Evolutionary conservation across 2,888 invertebrate genomes (phyloP).

Genomic region (Zhengitettix transpicula): DNA sequence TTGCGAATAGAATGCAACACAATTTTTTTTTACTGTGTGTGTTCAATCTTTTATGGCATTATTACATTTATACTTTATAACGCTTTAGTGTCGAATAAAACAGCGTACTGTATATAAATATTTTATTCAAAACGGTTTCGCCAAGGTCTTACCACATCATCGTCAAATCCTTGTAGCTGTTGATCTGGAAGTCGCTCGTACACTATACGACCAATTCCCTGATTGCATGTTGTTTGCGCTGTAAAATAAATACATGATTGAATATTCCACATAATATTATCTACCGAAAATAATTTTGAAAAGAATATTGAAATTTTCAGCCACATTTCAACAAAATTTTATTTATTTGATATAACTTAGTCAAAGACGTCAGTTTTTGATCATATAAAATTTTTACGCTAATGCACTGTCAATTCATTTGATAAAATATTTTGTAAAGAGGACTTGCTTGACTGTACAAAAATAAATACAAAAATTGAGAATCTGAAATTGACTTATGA

Average conservation of each 20-base stretch:
- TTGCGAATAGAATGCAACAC: neutral
- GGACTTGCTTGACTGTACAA: too few species aligned
- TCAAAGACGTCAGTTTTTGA: too few species aligned
- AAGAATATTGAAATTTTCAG: too few species aligned
- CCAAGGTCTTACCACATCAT: constrained; percentile 50
- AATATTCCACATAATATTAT: too few species aligned
- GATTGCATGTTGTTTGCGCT: constrained; percentile 85
- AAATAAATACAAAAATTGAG: too few species aligned
- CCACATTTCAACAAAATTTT: too few species aligned
- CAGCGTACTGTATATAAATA: neutral
- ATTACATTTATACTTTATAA: neutral
- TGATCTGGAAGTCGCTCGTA: constrained; percentile 80
- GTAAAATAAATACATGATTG: constrained; percentile 15
- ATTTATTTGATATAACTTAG: too few species aligned
- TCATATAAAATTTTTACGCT: too few species aligned
- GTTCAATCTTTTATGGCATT: neutral
- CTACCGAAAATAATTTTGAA: too few species aligned
- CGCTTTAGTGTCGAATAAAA: neutral
- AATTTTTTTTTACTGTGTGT: neutral
- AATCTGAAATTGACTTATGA: too few species aligned
- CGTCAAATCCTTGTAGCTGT: constrained; percentile 76
- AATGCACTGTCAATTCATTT: too few species aligned
- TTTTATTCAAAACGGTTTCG: neutral
- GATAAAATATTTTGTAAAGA: too few species aligned
- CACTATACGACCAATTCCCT: constrained; percentile 72